Conservation (phyloP, 2,113 vertebrate genomes). For the Chlamydotis undulata region DNA sequence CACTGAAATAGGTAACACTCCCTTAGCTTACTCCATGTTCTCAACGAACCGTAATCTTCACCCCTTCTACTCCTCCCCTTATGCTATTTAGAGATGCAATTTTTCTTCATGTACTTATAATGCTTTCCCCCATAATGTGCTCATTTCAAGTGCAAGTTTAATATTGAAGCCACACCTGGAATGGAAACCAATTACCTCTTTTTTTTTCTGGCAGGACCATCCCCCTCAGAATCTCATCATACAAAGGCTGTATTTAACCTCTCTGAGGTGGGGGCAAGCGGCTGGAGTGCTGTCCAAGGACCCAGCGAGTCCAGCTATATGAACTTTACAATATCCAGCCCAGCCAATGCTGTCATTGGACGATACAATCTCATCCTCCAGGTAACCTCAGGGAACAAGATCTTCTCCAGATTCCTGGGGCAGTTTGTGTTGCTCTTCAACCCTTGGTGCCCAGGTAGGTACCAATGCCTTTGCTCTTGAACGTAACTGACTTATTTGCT, state of each 20-base stretch:
- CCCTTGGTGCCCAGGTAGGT: conserved; percentile 90
- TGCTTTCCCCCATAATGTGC: rapidly evolving
- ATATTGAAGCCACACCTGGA: not conserved
- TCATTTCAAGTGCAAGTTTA: not conserved
- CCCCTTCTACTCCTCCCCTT: not conserved
- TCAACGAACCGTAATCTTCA: not conserved
- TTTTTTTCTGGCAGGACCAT: conserved; percentile 59
- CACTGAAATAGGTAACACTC: conserved; percentile 73
- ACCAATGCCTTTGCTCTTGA: not conserved
- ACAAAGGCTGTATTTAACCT: conserved; percentile 75
- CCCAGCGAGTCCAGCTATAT: not conserved
- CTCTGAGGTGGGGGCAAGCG: not conserved
- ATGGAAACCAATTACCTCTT: not conserved
- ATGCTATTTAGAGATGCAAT: not conserved
- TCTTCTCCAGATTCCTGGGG: conserved; percentile 63
- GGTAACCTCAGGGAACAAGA: conserved; percentile 65
- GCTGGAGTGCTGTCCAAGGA: conserved; percentile 67
- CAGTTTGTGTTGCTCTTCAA: conserved; percentile 91
- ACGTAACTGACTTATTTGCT: not conserved
- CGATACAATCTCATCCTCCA: conserved; percentile 78
- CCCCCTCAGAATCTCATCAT: conserved; percentile 74
- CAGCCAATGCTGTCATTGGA: conserved; percentile 83
- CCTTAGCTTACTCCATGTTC: not conserved
- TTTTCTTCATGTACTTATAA: not conserved
- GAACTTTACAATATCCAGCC: conserved; percentile 70